These are phyloP conservation scores for Neogale vison DNA, from an alignment of 2,113 vertebrate species.

Conservation along the genomic window DNA sequence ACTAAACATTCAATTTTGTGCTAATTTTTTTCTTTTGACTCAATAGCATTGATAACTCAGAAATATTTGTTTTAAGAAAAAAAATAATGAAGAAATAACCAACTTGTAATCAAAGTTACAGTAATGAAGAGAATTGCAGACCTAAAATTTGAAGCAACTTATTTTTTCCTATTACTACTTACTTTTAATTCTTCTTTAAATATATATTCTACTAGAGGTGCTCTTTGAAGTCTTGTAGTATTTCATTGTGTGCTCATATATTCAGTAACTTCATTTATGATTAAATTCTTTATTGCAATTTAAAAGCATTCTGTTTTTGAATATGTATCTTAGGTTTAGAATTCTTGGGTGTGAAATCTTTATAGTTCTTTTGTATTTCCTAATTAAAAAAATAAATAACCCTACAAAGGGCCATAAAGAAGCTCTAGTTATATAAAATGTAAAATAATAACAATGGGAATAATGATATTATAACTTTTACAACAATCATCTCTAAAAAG, in stretches of 20 bases:
- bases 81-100: not conserved
- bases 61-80: not conserved
- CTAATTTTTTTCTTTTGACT: not conserved
- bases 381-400: not conserved
- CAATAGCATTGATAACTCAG: not conserved
- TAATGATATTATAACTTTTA: not conserved
- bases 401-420: rapidly evolving
- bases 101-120: not conserved
- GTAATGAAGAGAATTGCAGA: not conserved
- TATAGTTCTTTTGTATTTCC: not conserved
- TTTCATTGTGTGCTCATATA: not conserved
- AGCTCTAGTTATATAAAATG: not conserved
- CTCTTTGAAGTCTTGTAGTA: not conserved
- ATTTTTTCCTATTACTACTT: not conserved
- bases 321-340: not conserved
- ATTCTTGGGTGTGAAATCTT: not conserved
- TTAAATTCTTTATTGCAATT: not conserved
- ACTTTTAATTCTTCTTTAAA: not conserved
- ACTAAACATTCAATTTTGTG: not conserved
- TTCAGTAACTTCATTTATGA: not conserved
- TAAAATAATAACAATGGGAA: not conserved
- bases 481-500: not conserved
- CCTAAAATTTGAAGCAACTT: not conserved
- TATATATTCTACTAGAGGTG: not conserved
- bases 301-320: not conserved